These are phyloP conservation scores for Gymnothorax javanicus DNA, from an alignment of 2,797 vertebrate species.

Conservation along the genomic window DNA sequence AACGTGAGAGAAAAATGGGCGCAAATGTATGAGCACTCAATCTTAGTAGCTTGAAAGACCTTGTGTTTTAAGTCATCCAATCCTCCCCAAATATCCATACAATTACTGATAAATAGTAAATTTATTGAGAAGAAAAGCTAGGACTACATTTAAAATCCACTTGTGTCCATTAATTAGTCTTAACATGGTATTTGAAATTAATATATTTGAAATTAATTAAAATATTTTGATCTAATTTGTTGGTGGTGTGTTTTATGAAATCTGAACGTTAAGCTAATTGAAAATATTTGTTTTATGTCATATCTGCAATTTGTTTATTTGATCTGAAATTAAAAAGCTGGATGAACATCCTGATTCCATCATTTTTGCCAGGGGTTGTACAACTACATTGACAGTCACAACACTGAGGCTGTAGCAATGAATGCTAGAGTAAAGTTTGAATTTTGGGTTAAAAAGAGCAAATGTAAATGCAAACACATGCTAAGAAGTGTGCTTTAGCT, in stretches of 20 bases:
- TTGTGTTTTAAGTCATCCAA: not conserved
- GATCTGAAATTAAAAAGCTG: no score
- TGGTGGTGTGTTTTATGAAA: no score
- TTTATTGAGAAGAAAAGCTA: not conserved
- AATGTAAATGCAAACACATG: not conserved
- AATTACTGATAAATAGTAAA: not conserved
- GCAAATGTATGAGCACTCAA: not conserved
- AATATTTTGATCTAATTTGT: no score
- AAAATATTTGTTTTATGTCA: no score
- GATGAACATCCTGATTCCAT: no score
- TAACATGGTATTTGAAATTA: not conserved
- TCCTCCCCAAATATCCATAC: not conserved
- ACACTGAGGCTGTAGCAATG: not conserved
- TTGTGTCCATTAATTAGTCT: not conserved
- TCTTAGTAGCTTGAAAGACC: not conserved
- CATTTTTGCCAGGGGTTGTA: no score
- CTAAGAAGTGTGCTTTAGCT: not conserved
- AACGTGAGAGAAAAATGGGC: not conserved
- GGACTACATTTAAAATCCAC: not conserved
- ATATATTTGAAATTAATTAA: no score
- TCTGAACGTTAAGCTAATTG: no score
- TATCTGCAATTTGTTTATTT: no score
- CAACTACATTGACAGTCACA: not conserved
- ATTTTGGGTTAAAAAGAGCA: not conserved
- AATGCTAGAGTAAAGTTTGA: not conserved